Percentiles rank a stretch among this genome's conserved stretches.
phyloP scores from a whole-genome alignment of 2,888 invertebrate species.

The Chymomyza fuscimana region DNA sequence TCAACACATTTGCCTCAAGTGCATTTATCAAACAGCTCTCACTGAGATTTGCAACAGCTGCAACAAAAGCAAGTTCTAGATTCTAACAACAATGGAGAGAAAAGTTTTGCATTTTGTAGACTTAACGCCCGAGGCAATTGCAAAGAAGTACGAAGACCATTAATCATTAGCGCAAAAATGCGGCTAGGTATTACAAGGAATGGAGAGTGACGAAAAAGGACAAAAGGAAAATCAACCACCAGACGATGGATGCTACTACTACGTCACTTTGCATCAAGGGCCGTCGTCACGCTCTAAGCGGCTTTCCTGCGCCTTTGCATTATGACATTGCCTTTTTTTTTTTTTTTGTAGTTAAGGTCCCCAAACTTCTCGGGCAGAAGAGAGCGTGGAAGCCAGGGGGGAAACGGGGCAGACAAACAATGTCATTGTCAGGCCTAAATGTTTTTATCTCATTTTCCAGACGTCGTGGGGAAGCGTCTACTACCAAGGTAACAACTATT shows the following conservation, averaged over 20 bases:
- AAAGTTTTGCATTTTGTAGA: slow-evolving; percentile 7
- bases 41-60: slow-evolving; percentile 72
- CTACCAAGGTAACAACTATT: slow-evolving; percentile 24
- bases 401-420: slow-evolving; percentile 45
- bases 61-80: slow-evolving; percentile 23
- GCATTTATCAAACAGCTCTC: slow-evolving; percentile 63
- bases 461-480: slow-evolving; percentile 50
- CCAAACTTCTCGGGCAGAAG: neutral
- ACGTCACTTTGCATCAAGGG: neutral
- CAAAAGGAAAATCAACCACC: slow-evolving; percentile 44
- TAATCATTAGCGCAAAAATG: slow-evolving; percentile 70
- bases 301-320: slow-evolving; percentile 38
- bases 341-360: neutral
- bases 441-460: slow-evolving; percentile 64
- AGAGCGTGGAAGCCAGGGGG: neutral
- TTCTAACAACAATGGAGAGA: neutral
- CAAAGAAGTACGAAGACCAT: slow-evolving; percentile 45
- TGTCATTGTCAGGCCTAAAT: slow-evolving; percentile 59
- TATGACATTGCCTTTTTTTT: slow-evolving; percentile 38
- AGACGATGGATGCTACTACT: slow-evolving; percentile 10
- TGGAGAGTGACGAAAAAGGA: slow-evolving; percentile 6
- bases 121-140: neutral
- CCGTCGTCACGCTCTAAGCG: slow-evolving; percentile 47
- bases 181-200: slow-evolving; percentile 28
- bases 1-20: slow-evolving; percentile 26